phyloP scores from a whole-genome alignment of 2,113 vertebrate genomes.

The Plectropomus leopardus region DNA sequence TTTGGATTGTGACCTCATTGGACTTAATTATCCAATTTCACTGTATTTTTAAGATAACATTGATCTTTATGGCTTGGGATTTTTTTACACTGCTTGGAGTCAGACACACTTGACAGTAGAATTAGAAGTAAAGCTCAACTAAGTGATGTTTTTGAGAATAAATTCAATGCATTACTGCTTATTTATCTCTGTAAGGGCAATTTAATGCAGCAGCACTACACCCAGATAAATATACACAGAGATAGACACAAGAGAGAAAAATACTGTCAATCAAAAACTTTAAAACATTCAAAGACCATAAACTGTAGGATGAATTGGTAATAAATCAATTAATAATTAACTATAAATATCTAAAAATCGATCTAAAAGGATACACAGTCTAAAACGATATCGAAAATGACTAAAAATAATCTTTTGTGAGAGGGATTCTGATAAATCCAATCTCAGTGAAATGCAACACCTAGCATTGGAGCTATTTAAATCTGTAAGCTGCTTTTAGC shows the following conservation, averaged over 20 bases:
- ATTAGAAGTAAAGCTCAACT: background rate
- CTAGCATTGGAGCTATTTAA: constrained; percentile 14
- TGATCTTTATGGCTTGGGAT: background rate
- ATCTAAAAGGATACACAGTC: background rate
- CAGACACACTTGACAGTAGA: background rate
- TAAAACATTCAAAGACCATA: background rate
- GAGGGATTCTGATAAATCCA: background rate
- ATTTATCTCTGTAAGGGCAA: background rate
- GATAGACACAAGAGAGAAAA: background rate
- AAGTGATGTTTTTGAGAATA: background rate
- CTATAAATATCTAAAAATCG: background rate
- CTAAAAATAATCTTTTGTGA: background rate
- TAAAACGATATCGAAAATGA: background rate
- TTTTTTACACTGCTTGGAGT: background rate
- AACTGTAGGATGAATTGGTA: background rate
- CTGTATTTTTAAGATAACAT: background rate
- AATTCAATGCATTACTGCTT: background rate
- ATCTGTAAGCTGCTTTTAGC: constrained; percentile 45
- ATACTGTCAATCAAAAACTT: background rate
- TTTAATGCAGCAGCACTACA: background rate
- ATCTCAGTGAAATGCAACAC: background rate
- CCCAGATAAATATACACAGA: background rate
- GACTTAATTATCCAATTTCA: too few species aligned
- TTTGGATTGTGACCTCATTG: too few species aligned
- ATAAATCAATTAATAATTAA: background rate